Conservation (phyloP, 1,140 invertebrate genomes). For the Trichonephila clavipes region DNA sequence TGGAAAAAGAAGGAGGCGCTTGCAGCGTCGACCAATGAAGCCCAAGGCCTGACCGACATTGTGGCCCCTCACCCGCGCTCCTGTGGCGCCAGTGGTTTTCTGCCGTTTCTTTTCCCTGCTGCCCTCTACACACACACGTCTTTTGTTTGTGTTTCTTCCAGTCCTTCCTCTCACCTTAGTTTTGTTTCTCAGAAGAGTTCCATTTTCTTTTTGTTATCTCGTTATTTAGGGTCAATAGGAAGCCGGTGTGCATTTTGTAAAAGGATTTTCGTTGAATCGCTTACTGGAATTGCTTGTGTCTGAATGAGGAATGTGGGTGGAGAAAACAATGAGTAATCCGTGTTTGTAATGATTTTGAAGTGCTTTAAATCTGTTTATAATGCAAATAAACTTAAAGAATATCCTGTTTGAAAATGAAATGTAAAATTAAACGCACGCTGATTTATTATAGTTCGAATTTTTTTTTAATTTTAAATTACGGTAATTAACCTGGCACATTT, state of each 20-base stretch:
- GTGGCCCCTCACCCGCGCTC: constrained; percentile 58
- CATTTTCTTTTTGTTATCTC: background rate
- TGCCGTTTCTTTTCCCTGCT: constrained; percentile 32
- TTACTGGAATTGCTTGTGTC: background rate
- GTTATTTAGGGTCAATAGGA: background rate
- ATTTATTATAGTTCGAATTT: no score
- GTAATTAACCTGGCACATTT: no score
- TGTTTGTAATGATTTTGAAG: background rate
- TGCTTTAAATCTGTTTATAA: no score
- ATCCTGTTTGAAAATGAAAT: no score
- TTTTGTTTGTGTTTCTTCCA: constrained; percentile 5
- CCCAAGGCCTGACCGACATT: constrained; percentile 64
- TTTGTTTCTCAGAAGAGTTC: constrained; percentile 7
- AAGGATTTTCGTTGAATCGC: background rate
- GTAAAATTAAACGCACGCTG: no score
- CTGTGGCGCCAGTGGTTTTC: constrained; percentile 61
- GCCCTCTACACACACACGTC: background rate
- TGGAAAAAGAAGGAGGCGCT: background rate
- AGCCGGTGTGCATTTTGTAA: constrained; percentile 14
- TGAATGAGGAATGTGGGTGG: background rate
- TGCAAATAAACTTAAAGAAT: no score
- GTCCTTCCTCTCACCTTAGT: constrained; percentile 9
- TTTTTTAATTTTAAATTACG: no score
- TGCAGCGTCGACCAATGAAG: constrained; percentile 60
- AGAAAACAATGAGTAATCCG: background rate